Evolutionary conservation across 2,797 vertebrate species (phyloP), one percentile per base, ranked within the genome.

Genomic region (Geotrypetes seraphini): DNA sequence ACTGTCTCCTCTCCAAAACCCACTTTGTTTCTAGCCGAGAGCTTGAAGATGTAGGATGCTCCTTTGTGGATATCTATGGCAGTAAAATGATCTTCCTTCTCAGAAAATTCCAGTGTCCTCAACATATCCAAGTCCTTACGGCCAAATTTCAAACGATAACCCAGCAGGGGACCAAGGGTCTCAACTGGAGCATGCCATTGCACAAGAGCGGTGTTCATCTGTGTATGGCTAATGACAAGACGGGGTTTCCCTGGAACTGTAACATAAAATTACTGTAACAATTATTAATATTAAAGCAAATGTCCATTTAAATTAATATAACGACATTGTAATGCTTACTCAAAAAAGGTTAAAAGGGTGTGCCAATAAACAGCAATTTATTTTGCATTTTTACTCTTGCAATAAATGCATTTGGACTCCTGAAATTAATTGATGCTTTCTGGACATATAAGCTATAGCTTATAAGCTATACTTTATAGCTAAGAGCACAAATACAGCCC

Each of bases 21-120:
- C 78, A 96, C 91, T 84, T 90, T 95, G 81, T 99, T 99, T 67
- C 86, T 92, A 26, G 96, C 93, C 1, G 95, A 90, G 43, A 99
- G 89, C 60, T 85, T 89, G 60, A 99, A 99, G 30, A 87, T 51
- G 7, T 98, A 99, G 1, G 91, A 89, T 8, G 96, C 89, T 48
- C 96, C 96, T 66, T 90, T 98, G 48, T 99, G 95, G 66, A 99
- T 96, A 57, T 97, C 95, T 69, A 90, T 96, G 30, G 92, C 93
- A 1, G 96, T 98, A 71, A 93, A 99, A 70, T 98, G 92, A 58
- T 96, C 95, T 60, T 99, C 94, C 6, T 90, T 84, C 47, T 98
- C 93, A 0, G 91, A 87, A 71, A 98, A 99, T 58, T 98, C 93
- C 16, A 94, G 88, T 28, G 90, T 90, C 0, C 88, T 92, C 52